Conservation (phyloP, 2,113 vertebrate species). For the Mirza zaza region DNA sequence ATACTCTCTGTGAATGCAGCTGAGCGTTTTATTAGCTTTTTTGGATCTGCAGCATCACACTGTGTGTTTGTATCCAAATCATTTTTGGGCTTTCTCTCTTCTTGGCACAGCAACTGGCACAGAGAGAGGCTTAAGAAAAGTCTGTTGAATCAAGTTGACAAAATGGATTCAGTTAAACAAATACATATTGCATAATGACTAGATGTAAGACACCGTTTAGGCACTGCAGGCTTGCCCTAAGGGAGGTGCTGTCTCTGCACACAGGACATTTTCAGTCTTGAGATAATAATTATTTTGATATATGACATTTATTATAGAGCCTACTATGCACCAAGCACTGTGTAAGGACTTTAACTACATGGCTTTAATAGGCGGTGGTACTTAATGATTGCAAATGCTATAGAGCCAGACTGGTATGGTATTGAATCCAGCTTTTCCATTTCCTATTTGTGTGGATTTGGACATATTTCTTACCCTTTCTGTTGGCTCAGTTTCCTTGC, state of each 20-base stretch:
- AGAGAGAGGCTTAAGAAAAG: background rate
- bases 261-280: background rate
- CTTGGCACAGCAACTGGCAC: background rate
- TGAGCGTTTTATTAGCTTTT: slow-evolving; percentile 10
- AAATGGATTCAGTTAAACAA: slow-evolving; percentile 31
- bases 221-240: background rate
- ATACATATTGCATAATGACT: background rate
- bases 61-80: background rate
- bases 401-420: background rate
- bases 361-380: background rate
- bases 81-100: background rate
- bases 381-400: background rate
- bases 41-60: background rate
- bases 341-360: background rate
- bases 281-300: slow-evolving; percentile 9
- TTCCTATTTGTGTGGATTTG: background rate
- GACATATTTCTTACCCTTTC: background rate
- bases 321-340: background rate
- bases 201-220: background rate
- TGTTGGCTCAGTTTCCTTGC: background rate
- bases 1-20: background rate
- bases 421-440: background rate
- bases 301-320: background rate
- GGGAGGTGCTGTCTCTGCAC: background rate
- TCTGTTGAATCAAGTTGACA: background rate